These are phyloP conservation scores for Dicycla oo DNA, from an alignment of 2,888 invertebrate species.

Conservation along the genomic window DNA sequence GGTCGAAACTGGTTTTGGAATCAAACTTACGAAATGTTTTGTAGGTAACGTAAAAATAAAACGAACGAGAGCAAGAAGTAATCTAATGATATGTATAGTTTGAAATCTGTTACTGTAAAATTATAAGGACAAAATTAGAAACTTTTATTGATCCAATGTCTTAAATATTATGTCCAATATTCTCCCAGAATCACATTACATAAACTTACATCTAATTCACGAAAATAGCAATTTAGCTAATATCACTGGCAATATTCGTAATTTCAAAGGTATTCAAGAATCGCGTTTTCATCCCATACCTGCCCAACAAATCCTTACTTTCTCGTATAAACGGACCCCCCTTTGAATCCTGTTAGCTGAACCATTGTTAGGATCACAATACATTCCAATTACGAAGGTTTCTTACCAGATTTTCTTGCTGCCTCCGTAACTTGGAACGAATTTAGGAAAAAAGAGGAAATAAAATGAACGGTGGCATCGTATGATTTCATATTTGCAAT, in stretches of 20 bases:
- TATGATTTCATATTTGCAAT: slow-evolving; percentile 34
- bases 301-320: slow-evolving; percentile 67
- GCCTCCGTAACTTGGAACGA: slow-evolving; percentile 50
- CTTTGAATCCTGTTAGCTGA: slow-evolving; percentile 71
- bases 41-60: not conserved
- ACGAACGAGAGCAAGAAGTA: not conserved
- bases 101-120: too few species aligned
- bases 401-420: slow-evolving; percentile 60
- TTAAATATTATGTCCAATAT: not conserved
- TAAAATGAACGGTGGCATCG: slow-evolving; percentile 35
- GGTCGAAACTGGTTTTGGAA: not conserved
- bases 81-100: not conserved
- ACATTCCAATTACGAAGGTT: slow-evolving; percentile 75
- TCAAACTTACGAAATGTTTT: not conserved
- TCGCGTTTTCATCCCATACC: slow-evolving; percentile 46
- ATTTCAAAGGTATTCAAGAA: slow-evolving; percentile 52
- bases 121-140: not conserved
- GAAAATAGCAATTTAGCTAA: slow-evolving; percentile 21
- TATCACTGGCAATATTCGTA: slow-evolving; percentile 10
- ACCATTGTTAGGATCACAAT: slow-evolving; percentile 78
- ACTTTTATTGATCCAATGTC: not conserved
- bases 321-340: slow-evolving; percentile 72
- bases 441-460: slow-evolving; percentile 46
- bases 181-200: not conserved
- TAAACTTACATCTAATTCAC: not conserved